Base-by-base conservation (phyloP, 2,797 vertebrate species). In the Halcyon smyrnensis region DNA sequence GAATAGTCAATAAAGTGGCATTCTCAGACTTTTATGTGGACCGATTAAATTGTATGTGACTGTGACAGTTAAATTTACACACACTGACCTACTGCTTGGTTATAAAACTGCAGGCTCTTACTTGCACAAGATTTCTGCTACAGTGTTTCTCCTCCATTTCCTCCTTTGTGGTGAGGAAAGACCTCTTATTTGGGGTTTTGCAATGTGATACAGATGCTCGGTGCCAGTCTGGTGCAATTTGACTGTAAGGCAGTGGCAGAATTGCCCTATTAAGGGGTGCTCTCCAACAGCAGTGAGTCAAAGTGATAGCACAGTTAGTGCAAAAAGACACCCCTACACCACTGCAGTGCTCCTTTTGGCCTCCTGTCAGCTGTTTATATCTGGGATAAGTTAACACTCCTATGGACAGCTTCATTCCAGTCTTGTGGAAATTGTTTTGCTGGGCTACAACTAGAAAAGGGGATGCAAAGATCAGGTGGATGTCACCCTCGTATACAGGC, bases 1-100 rank as follows among this genome's bases (percentile, higher is more conserved):
- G 51, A 91, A 84, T 62, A 92, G 57, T 92, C 94, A 89, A 82
- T 96, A 94, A 97, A 97, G 80, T 53, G 74, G 69, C 64, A 93
- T 82, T 90, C 34, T 25, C 53, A 87, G 78, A 76, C 78, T 74
- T 94, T 89, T 96, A 95, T 80, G 54, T 77, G 74, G 51, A 32
- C n/a, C 5, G 54, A 32, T 83, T 84, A 87, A 65, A 36, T 20
- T 50, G 76, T 59, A 27, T 5, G 7, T 1, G 60, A 59, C 56
- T 23, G 68, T 39, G 63, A 74, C 68, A 76, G 74, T 82, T 89
- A 65, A 92, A 92, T 95, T 85, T 90, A 77, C 88, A 78, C 74
- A 14, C 30, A 6, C 14, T 53, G 65, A 73, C 82, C 41, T 81
- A 6, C 46, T 17, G 37, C 81, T 89, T 21, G 7, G 32, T 53